Base-by-base conservation (phyloP, 2,113 vertebrate genomes). In the Agapornis roseicollis region DNA sequence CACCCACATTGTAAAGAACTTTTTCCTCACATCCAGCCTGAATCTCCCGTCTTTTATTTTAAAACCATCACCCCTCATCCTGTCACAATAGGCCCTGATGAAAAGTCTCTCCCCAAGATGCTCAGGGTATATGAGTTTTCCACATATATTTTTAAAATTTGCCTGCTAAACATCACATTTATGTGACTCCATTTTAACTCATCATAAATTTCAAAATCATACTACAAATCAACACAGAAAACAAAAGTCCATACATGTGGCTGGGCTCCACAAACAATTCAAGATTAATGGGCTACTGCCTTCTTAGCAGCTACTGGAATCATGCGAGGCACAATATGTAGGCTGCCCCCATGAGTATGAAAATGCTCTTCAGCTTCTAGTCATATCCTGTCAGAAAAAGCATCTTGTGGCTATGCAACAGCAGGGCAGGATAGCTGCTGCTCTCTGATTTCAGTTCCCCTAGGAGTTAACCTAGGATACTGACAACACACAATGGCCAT, bases 281-380 rank as follows among this genome's bases (percentile, higher is more conserved):
- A 47, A 53, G 31, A 56, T 52, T 29, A 41, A 33, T 11, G 29
- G 50, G n/a, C 25, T 66, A 19, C 5, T 85, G 42, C 29, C 39
- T 56, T 50, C 47, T 53, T 33, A 60, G 42, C 42, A 44, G 53
- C 37, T 41, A 24, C 58, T 29, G 33, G 55, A 63, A 66, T 28
- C n/a, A 61, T 3, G 9, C 28, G 41, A 68, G 52, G 58, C 25
- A 20, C 2, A 2, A 28, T 20, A 42, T 5, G 20, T 13, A 61
- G 29, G 58, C 37, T 77, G 49, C 8, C 16, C 39, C 14, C 1
- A 0, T 3, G 20, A 63, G 25, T 10, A 23, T 1, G 18, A 23
- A 83, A 64, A 84, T 41, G n/a, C 56, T 88, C 44, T 76, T 35
- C 44, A 94, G 17, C 17, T 24, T 19, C 63, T 4, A 35, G 28